Evolutionary conservation across 2,113 vertebrate species (phyloP).

Genomic region (Periophthalmodon schlosseri): DNA sequence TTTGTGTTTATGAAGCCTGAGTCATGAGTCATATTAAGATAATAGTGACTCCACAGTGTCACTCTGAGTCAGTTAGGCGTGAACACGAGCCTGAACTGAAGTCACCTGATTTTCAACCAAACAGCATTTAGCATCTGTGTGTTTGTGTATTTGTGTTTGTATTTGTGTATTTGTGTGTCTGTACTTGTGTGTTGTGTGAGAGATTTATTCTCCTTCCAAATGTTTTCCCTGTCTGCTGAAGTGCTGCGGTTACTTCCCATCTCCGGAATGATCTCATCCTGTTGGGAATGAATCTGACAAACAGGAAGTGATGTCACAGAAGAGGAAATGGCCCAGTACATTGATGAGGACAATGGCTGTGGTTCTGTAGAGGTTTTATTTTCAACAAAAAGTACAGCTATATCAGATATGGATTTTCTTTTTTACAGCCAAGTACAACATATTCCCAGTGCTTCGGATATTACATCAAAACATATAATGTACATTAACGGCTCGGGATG

Average conservation of each 20-base stretch:
- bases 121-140: too few species aligned
- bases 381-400: slow-evolving; percentile 78
- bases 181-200: not conserved
- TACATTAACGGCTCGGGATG: slow-evolving; percentile 74
- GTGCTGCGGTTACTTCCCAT: not conserved
- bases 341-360: slow-evolving; percentile 49
- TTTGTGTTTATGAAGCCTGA: too few species aligned
- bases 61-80: too few species aligned
- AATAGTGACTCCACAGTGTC: too few species aligned
- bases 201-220: not conserved
- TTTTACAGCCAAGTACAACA: slow-evolving; percentile 78
- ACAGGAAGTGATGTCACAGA: slow-evolving; percentile 55
- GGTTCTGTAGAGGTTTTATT: slow-evolving; percentile 76
- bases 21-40: too few species aligned
- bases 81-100: too few species aligned
- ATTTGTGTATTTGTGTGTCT: too few species aligned
- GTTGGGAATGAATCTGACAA: slow-evolving; percentile 27
- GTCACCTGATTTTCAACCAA: too few species aligned
- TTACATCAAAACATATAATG: slow-evolving; percentile 79
- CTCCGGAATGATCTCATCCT: not conserved
- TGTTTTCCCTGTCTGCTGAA: too few species aligned
- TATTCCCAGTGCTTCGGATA: slow-evolving; percentile 77
- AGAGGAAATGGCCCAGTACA: slow-evolving; percentile 54
- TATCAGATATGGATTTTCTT: slow-evolving; percentile 75
- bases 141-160: too few species aligned